A percentile compares a stretch with the other conserved stretches of the same genome.
These are phyloP conservation scores for Saimiri boliviensis DNA, from an alignment of 2,113 vertebrate species.

Conservation along the genomic window DNA sequence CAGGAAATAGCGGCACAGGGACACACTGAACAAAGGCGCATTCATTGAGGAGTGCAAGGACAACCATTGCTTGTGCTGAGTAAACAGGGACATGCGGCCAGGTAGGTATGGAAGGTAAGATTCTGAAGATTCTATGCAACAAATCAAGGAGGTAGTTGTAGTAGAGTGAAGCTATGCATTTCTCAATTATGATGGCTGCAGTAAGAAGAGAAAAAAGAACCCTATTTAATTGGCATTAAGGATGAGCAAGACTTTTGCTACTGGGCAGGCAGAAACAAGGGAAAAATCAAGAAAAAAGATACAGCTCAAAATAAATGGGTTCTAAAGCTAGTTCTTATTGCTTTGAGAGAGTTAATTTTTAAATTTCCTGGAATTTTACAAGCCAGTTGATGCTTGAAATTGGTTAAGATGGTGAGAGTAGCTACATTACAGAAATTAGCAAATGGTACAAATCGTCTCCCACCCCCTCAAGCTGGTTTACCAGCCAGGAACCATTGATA, in stretches of 20 bases:
- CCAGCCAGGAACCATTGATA: neutral
- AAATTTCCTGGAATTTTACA: neutral
- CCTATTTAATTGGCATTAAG: neutral
- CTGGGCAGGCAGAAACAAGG: neutral
- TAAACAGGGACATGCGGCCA: neutral
- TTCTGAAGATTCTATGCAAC: neutral
- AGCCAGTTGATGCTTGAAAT: neutral
- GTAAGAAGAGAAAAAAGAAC: neutral
- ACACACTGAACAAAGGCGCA: too few species aligned
- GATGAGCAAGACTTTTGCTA: neutral
- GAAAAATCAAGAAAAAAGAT: neutral
- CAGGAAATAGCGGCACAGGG: neutral
- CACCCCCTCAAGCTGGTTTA: neutral
- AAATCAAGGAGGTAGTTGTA: neutral
- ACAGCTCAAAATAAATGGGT: neutral
- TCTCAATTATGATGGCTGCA: neutral
- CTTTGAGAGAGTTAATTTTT: neutral
- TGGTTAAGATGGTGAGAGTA: neutral
- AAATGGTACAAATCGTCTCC: neutral
- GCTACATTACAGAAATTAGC: neutral
- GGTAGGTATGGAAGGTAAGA: neutral
- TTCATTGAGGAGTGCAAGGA: neutral
- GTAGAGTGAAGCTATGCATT: neutral
- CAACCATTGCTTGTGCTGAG: neutral
- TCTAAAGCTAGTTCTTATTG: neutral